These are phyloP conservation scores for Gymnarchus niloticus DNA, from an alignment of 2,113 vertebrate genomes.

Conservation along the genomic window DNA sequence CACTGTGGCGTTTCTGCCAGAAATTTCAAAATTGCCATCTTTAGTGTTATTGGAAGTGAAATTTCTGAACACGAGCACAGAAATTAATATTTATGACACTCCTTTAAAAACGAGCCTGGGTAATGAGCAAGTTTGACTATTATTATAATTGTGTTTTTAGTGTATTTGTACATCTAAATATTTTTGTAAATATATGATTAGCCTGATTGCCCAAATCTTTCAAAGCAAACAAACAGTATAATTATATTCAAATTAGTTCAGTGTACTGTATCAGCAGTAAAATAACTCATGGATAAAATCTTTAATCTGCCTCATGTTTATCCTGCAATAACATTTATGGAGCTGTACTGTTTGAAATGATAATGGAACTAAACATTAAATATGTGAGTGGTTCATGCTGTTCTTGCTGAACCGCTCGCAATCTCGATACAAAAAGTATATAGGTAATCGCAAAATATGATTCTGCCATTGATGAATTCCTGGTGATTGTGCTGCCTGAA, in stretches of 20 bases:
- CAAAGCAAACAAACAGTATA: constrained; percentile 1
- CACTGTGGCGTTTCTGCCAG: background rate
- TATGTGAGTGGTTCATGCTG: background rate
- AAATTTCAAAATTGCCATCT: background rate
- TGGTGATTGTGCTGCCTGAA: no score
- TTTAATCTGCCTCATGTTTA: background rate
- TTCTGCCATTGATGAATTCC: no score
- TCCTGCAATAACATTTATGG: background rate
- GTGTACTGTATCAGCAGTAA: background rate
- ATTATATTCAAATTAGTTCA: background rate
- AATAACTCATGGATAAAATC: background rate
- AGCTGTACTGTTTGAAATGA: background rate
- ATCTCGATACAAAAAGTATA: no score
- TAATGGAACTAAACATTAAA: background rate
- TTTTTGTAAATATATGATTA: constrained; percentile 2
- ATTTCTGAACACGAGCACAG: background rate
- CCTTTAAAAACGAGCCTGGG: background rate
- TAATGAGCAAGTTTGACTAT: background rate
- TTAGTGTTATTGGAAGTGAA: background rate
- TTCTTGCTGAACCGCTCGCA: no score
- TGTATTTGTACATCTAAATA: background rate
- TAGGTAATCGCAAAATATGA: no score
- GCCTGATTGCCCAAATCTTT: background rate
- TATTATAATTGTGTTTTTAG: background rate
- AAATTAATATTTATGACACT: background rate